Base-by-base conservation (phyloP, 2,797 vertebrate genomes). In the Anas georgica region DNA sequence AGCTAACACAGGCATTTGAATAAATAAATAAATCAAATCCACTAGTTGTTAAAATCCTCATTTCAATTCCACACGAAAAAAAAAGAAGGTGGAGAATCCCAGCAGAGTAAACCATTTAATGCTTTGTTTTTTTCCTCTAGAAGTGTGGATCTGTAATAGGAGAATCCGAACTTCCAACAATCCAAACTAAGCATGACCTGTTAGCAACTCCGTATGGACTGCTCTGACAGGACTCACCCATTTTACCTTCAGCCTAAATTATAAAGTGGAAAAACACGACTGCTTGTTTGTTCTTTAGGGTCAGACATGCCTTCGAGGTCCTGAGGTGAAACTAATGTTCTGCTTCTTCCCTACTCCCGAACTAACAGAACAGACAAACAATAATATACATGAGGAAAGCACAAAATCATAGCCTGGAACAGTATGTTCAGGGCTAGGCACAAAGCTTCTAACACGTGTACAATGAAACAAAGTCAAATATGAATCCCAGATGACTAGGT, bases 121-220 rank as follows among this genome's bases (percentile, higher is more conserved):
- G 28, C 45, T 50, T 18, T 59, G 46, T 48, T 48, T 10, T 55
- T 64, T 69, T 91, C 35, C 50, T 52, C 45, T 28, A n/a, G 20
- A 45, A 64, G 35, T 4, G 31, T 18, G 45, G 22, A 48, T 43
- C 22, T 66, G 5, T 2, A 50, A 16, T 2, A 43, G 22, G 9
- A 79, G 17, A 91, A 84, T n/a, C 33, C 66, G n/a, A 60, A 33
- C 23, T 55, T 35, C 1, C 8, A 72, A 62, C 28, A 73, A 33
- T 12, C 33, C 28, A 46, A 80, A 87, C n/a, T 54, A 43, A 62
- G 25, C n/a, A 21, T 3, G 31, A 66, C 17, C 33, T 58, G 11
- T 29, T 76, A 64, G 63, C 0, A 3, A 13, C 26, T 82, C 37
- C 1, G 0, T 21, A 33, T 23, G 0, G 21, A 31, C 37, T 35